phyloP scores from a whole-genome alignment of 2,888 invertebrate species.

The Hylaea fasciaria region DNA sequence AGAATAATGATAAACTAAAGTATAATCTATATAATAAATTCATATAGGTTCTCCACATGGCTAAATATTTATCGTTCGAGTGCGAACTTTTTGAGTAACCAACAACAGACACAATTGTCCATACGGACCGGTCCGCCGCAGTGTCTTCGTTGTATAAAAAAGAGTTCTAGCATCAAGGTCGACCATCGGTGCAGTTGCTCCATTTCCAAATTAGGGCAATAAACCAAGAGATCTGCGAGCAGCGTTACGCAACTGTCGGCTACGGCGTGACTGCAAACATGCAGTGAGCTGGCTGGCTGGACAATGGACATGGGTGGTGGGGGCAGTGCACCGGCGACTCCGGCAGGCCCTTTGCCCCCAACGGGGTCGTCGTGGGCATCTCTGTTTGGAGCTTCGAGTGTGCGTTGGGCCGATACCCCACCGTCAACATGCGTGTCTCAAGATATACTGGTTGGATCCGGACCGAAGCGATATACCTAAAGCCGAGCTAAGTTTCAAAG shows the following conservation, averaged over 20 bases:
- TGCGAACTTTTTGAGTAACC: too few species aligned
- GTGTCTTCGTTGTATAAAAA: too few species aligned
- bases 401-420: conserved; percentile 47
- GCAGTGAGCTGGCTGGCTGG: conserved; percentile 46
- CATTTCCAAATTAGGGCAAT: conserved; percentile 53
- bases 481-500: too few species aligned
- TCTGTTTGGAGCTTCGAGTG: conserved; percentile 47
- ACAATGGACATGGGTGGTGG: conserved; percentile 54
- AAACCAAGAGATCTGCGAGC: conserved; percentile 46
- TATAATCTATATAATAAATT: too few species aligned
- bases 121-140: too few species aligned
- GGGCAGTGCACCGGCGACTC: conserved; percentile 62
- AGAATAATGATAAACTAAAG: too few species aligned
- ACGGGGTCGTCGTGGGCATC: conserved; percentile 44
- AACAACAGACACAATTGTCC: too few species aligned
- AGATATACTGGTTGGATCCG: conserved; percentile 7
- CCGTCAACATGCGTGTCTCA: conserved; percentile 52
- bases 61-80: neutral
- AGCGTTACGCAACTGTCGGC: conserved; percentile 33
- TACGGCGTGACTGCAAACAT: conserved; percentile 45
- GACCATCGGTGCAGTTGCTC: conserved; percentile 39
- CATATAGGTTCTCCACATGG: too few species aligned
- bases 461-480: neutral
- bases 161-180: conserved; percentile 23
- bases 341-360: conserved; percentile 61